These are phyloP conservation scores for Rhegmatorhina hoffmannsi DNA, from an alignment of 2,113 vertebrate species.

Conservation along the genomic window DNA sequence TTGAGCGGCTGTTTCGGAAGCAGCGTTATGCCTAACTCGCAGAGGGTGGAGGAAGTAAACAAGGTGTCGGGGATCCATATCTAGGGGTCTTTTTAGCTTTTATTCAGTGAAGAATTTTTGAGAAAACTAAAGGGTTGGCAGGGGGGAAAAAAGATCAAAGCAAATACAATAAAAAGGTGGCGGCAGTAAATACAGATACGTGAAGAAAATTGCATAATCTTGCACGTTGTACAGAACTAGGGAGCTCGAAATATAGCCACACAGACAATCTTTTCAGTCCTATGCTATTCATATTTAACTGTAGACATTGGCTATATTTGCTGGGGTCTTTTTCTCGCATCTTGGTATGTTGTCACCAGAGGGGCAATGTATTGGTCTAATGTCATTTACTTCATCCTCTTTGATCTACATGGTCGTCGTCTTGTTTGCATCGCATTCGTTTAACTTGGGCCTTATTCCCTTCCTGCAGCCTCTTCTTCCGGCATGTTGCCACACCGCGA, in stretches of 20 bases:
- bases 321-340: slow-evolving; percentile 58
- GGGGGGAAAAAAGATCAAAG: not conserved
- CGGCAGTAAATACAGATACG: fast-evolving
- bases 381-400: slow-evolving; percentile 66
- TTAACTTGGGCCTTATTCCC: slow-evolving; percentile 56
- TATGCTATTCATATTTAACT: not conserved
- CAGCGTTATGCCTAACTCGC: not conserved
- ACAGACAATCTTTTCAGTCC: not conserved
- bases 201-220: not conserved
- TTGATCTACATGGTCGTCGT: slow-evolving; percentile 68
- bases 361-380: slow-evolving; percentile 76
- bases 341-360: slow-evolving; percentile 63
- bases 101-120: not conserved
- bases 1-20: not conserved
- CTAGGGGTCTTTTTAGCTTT: not conserved
- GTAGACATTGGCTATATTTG: slow-evolving; percentile 58
- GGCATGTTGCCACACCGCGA: not conserved
- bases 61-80: not conserved
- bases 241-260: not conserved
- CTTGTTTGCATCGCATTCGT: slow-evolving; percentile 57
- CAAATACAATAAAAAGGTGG: not conserved
- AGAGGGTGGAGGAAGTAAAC: not conserved
- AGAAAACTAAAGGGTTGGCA: not conserved
- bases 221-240: not conserved
- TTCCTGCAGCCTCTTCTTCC: slow-evolving; percentile 3